Evolutionary conservation across 2,113 vertebrate species (phyloP).

Genomic region (Daphoenositta chrysoptera): DNA sequence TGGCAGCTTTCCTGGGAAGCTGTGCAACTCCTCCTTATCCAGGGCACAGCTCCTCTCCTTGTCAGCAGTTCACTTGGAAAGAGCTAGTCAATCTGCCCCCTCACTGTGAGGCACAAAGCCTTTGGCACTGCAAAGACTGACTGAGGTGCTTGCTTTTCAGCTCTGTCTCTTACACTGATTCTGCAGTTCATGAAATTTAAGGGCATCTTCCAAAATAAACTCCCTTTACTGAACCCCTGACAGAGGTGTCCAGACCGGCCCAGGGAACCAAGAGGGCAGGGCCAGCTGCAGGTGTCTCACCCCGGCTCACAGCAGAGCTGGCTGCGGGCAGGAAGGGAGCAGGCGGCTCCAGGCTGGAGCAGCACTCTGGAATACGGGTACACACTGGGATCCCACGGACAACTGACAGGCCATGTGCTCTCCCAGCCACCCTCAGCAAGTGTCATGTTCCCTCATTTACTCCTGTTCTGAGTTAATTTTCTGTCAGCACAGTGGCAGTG

Average conservation of each 20-base stretch:
- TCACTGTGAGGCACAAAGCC: background rate
- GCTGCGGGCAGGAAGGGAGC: background rate
- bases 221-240: background rate
- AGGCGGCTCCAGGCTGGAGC: background rate
- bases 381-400: background rate
- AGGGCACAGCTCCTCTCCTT: background rate
- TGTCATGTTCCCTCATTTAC: background rate
- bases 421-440: background rate
- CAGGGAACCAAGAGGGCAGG: background rate
- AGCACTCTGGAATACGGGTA: accelerated
- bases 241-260: background rate
- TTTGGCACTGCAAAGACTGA: background rate
- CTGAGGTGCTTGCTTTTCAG: background rate
- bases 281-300: background rate
- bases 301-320: background rate
- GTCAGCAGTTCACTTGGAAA: background rate
- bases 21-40: background rate
- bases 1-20: background rate
- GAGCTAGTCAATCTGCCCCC: background rate
- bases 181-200: background rate
- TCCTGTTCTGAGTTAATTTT: background rate
- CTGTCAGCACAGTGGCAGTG: background rate
- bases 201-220: background rate
- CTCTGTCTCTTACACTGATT: background rate
- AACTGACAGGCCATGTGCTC: background rate